Evolutionary conservation across 1,140 invertebrate species (phyloP).

Genomic region (Temnothorax curvispinosus): DNA sequence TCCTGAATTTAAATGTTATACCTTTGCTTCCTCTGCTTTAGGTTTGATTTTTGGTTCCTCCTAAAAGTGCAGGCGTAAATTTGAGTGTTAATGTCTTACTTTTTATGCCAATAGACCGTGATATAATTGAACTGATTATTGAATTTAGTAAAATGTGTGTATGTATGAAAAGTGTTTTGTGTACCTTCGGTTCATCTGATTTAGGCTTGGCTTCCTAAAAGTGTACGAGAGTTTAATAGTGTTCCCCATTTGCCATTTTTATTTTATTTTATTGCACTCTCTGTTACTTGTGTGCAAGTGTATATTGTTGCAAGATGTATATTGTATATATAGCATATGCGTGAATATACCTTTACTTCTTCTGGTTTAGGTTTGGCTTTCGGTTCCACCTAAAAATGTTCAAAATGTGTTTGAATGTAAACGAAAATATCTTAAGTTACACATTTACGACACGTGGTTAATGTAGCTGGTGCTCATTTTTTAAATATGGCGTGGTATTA

Average conservation of each 20-base stretch:
- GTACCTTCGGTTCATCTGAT: constrained; percentile 75
- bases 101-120: neutral
- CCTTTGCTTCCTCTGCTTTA: constrained; percentile 70
- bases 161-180: constrained; percentile 39
- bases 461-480: constrained; percentile 1
- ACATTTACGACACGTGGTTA: constrained; percentile 1
- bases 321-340: neutral
- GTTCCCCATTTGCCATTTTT: neutral
- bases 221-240: constrained; percentile 42
- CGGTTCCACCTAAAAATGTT: constrained; percentile 68
- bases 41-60: constrained; percentile 60
- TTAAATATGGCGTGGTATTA: neutral
- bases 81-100: constrained; percentile 4
- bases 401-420: constrained; percentile 17
- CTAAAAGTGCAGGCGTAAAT: constrained; percentile 60
- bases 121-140: neutral
- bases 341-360: constrained; percentile 71
- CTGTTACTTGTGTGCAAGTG: neutral
- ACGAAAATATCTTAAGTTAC: constrained; percentile 18
- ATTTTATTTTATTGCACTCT: neutral
- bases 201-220: constrained; percentile 74
- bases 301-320: neutral
- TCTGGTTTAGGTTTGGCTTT: constrained; percentile 60
- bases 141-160: neutral
- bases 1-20: constrained; percentile 47